phyloP scores from a whole-genome alignment of 2,113 vertebrate species.

The Bujurquina vittata region DNA sequence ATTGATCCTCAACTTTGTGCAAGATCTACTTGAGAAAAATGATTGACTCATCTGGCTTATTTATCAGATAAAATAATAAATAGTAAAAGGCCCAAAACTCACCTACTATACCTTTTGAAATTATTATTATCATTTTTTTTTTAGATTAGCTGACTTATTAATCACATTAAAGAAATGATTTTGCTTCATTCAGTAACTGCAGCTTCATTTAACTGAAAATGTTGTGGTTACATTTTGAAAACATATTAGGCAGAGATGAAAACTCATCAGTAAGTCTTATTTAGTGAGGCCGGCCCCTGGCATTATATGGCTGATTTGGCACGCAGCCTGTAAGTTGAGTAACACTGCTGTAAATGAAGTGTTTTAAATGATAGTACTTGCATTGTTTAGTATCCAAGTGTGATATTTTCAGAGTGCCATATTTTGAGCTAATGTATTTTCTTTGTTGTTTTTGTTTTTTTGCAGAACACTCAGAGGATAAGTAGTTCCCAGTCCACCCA shows the following conservation, averaged over 20 bases:
- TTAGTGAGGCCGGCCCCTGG: not conserved
- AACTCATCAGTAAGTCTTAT: not conserved
- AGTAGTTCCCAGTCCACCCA: slow-evolving; percentile 92
- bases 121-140: too few species aligned
- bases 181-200: not conserved
- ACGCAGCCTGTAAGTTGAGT: not conserved
- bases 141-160: too few species aligned
- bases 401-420: not conserved
- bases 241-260: not conserved
- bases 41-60: not conserved
- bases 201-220: not conserved
- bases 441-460: slow-evolving; percentile 42
- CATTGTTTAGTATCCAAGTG: slow-evolving; percentile 10
- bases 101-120: not conserved
- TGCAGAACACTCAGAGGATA: slow-evolving; percentile 94
- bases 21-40: not conserved
- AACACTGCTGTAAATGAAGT: not conserved
- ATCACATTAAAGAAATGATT: not conserved
- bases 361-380: slow-evolving; percentile 4
- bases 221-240: not conserved
- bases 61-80: not conserved
- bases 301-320: not conserved
- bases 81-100: not conserved
- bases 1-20: not conserved
- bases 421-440: slow-evolving; percentile 7